phyloP scores from a whole-genome alignment of 2,113 vertebrate genomes.

The Clarias batrachus region DNA sequence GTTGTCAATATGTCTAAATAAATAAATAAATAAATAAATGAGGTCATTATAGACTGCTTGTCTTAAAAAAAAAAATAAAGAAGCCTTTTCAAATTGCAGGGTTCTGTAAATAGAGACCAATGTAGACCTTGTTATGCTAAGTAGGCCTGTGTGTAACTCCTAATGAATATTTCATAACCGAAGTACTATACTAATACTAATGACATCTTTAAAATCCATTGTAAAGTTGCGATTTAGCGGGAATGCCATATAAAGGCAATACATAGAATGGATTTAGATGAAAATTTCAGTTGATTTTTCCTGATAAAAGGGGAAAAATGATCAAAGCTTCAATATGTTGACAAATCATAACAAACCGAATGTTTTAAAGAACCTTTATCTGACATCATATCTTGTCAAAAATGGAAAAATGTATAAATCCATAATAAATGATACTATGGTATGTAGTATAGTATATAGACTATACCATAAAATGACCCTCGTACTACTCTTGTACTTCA shows the following conservation, averaged over 20 bases:
- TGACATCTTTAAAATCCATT: slow-evolving; percentile 9
- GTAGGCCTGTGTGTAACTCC: background rate
- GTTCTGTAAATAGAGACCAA: background rate
- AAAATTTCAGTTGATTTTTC: background rate
- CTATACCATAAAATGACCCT: too few species aligned
- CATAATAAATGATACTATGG: too few species aligned
- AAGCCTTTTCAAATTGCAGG: background rate
- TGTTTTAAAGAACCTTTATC: background rate
- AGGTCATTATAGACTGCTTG: background rate
- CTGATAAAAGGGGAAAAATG: background rate
- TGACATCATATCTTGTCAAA: background rate
- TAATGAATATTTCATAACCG: slow-evolving; percentile 21
- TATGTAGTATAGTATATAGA: too few species aligned
- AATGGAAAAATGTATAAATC: background rate
- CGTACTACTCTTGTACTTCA: too few species aligned
- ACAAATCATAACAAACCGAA: background rate
- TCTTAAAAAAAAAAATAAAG: background rate
- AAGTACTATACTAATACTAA: background rate
- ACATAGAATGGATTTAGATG: background rate
- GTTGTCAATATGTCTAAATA: background rate
- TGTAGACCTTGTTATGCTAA: background rate
- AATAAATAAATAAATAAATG: background rate
- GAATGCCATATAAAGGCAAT: background rate
- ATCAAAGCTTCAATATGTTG: background rate
- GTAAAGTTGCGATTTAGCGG: background rate